phyloP scores from a whole-genome alignment of 2,888 invertebrate genomes.

The Conomelus anceps region DNA sequence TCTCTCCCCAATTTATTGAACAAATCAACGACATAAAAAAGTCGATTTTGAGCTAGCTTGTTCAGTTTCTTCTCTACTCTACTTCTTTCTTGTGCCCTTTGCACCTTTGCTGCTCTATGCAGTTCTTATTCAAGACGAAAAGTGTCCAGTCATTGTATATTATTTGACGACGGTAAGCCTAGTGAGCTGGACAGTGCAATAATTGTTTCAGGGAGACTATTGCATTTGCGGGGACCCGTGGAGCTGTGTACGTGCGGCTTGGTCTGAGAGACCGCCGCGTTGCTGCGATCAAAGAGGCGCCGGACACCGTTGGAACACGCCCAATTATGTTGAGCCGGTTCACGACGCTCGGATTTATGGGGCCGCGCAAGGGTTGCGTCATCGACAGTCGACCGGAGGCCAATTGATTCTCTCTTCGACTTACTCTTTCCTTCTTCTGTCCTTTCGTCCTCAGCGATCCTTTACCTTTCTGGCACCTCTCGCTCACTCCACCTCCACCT shows the following conservation, averaged over 20 bases:
- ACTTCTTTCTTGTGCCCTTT: no score
- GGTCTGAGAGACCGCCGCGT: neutral
- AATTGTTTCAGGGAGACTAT: neutral
- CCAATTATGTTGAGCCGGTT: slow-evolving; percentile 6
- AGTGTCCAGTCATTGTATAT: neutral
- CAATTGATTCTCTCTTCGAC: slow-evolving; percentile 5
- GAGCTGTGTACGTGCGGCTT: neutral
- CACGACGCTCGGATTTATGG: neutral
- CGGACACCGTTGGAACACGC: slow-evolving; percentile 1
- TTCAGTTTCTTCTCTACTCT: no score
- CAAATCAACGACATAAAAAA: no score
- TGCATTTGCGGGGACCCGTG: no score
- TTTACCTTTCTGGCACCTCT: neutral
- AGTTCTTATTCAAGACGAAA: neutral
- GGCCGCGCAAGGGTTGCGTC: slow-evolving; percentile 7
- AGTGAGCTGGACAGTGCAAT: no score
- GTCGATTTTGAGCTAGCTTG: no score
- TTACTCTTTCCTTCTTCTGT: neutral
- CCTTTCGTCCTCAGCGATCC: neutral
- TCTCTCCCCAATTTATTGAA: no score
- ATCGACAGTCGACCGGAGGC: neutral
- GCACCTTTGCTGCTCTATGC: no score
- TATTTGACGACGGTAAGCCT: neutral
- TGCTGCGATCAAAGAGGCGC: neutral
- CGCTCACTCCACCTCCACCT: neutral